Evolutionary conservation across 2,888 invertebrate genomes (phyloP).

Genomic region (Andrena trimmerana): DNA sequence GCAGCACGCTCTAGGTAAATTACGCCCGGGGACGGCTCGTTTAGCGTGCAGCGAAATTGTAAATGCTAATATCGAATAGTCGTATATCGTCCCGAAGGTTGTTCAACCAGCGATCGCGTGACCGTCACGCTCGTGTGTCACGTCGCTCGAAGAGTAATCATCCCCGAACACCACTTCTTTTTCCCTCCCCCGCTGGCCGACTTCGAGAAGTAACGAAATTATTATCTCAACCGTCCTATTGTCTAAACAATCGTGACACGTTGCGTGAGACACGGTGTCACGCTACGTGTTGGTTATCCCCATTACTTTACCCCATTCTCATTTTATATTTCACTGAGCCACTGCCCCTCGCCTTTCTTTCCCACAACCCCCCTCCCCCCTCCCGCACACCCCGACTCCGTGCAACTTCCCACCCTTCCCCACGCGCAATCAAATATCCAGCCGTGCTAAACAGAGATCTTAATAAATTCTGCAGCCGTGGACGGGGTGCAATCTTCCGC

Average conservation of each 20-base stretch:
- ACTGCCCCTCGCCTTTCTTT: no score
- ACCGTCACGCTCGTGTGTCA: slow-evolving; percentile 37
- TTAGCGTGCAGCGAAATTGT: slow-evolving; percentile 55
- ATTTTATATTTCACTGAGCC: no score
- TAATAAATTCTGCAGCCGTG: slow-evolving; percentile 42
- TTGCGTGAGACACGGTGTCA: neutral
- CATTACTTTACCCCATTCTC: no score
- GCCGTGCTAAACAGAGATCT: slow-evolving; percentile 16
- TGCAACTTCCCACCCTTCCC: neutral
- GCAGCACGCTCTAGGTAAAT: slow-evolving; percentile 24
- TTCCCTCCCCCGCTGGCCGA: slow-evolving; percentile 4
- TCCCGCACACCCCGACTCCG: no score
- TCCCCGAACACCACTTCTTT: slow-evolving; percentile 25
- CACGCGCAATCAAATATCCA: slow-evolving; percentile 7
- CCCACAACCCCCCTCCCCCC: no score
- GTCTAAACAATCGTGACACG: neutral
- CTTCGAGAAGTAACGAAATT: neutral
- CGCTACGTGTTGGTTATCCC: neutral
- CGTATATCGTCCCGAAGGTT: slow-evolving; percentile 46
- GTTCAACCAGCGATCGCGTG: slow-evolving; percentile 59
- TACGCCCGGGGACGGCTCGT: slow-evolving; percentile 36
- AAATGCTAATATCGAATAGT: slow-evolving; percentile 54
- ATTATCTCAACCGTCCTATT: neutral
- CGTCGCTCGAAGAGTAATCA: slow-evolving; percentile 38
- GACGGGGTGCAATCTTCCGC: slow-evolving; percentile 29